Base-by-base conservation (phyloP, 1,140 invertebrate genomes). In the Pseudomyrmex gracilis region DNA sequence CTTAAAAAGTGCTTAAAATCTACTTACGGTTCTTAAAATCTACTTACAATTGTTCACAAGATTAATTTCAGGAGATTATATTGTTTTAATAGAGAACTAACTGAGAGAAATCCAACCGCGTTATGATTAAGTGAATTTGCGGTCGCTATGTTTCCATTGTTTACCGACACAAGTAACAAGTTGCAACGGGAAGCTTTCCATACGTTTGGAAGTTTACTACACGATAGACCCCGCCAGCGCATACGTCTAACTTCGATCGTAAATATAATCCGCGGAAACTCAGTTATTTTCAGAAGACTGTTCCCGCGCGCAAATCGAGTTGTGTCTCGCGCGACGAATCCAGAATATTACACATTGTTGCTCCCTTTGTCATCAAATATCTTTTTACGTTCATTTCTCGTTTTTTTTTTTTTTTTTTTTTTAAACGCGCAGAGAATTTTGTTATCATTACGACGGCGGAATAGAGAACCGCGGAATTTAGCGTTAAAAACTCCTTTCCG, bases 161-260 rank as follows among this genome's bases (percentile, higher is more conserved):
- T 80, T 80, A 70, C 66, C 43, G 66, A 80, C 58, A 70, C 66
- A 70, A 58, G 66, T 71, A 58, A 71, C 66, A 80, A 80, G 66
- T 70, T 70, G 53, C 66, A 49, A 34, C 55, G 66, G 9, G 9
- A 77, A 20, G n/a, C 34, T 34, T 55, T 77, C 20, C 63, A 68
- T 58, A 80, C 49, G 51, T 58, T 71, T 49, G 53, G 47, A 80
- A 71, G 76, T 71, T 80, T 24, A 15, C 43, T 10, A 45, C 34
- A 34, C 20, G 47, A 45, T 20, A 68, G 63, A 67, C 24, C 60
- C 24, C 60, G 22, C 64, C 34, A 34, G 64, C 43, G 49, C 63
- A 55, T 15, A 80, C 20, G 53, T 78, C 53, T 17, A 78, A 70
- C 66, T 71, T 80, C 22, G 66, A 17, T 43, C 22, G 55, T 71